A percentile compares a stretch with the other conserved stretches of the same genome.
These are phyloP conservation scores for Etheostoma perlongum DNA, from an alignment of 2,797 vertebrate genomes.

Conservation along the genomic window DNA sequence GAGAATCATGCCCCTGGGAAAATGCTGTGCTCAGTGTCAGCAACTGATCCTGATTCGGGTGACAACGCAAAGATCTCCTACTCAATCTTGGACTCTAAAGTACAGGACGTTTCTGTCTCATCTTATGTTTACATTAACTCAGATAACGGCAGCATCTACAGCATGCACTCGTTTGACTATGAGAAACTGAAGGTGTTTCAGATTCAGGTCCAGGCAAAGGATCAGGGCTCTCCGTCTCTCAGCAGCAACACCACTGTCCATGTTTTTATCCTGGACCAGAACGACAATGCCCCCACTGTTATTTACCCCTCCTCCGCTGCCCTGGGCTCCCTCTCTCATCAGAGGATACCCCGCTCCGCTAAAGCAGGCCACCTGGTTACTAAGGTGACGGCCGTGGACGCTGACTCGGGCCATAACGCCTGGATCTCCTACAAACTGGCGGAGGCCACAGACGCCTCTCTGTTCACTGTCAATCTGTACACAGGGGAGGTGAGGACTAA, in stretches of 20 bases:
- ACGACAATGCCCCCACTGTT: slow-evolving; percentile 80
- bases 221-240: slow-evolving; percentile 75
- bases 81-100: slow-evolving; percentile 76
- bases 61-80: slow-evolving; percentile 86
- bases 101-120: slow-evolving; percentile 75
- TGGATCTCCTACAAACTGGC: slow-evolving; percentile 87
- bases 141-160: slow-evolving; percentile 81
- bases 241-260: slow-evolving; percentile 75
- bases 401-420: slow-evolving; percentile 89
- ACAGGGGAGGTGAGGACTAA: slow-evolving; percentile 88
- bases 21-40: slow-evolving; percentile 84
- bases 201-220: slow-evolving; percentile 74
- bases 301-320: slow-evolving; percentile 77
- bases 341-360: slow-evolving; percentile 68
- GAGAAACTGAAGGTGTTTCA: slow-evolving; percentile 78
- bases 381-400: slow-evolving; percentile 86
- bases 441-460: slow-evolving; percentile 79
- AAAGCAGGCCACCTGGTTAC: slow-evolving; percentile 80
- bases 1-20: slow-evolving; percentile 85
- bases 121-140: slow-evolving; percentile 83
- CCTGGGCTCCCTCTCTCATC: slow-evolving; percentile 72
- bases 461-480: slow-evolving; percentile 84
- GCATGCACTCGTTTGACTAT: slow-evolving; percentile 81
- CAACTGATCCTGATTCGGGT: slow-evolving; percentile 83
- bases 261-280: slow-evolving; percentile 80